Conservation (phyloP, 30 jellyfish, hydroid and myxozoan species). For the Pseudorhiza aurosa region DNA sequence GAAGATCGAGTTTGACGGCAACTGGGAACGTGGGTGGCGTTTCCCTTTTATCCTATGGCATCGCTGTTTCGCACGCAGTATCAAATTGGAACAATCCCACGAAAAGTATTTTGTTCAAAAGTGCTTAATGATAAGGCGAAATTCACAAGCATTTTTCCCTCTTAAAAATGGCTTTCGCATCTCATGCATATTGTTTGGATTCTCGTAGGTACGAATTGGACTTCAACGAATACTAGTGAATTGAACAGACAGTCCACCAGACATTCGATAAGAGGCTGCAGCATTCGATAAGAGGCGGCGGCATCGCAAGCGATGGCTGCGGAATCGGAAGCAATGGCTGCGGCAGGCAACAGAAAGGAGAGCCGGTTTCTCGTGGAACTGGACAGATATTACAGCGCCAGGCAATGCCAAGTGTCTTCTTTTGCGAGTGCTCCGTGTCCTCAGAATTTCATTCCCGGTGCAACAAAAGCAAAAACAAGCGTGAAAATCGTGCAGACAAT, state of each 20-base stretch:
- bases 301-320: too few species aligned
- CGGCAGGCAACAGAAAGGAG: slow-evolving; percentile 15
- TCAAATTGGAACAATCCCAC: too few species aligned
- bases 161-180: too few species aligned
- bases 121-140: too few species aligned
- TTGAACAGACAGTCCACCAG: not conserved
- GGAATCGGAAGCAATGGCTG: not conserved
- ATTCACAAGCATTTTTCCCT: too few species aligned
- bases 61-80: too few species aligned
- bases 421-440: slow-evolving; percentile 70
- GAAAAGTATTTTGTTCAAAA: too few species aligned
- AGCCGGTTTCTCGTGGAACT: slow-evolving; percentile 52
- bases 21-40: too few species aligned
- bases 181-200: too few species aligned
- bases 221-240: not conserved
- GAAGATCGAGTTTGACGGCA: too few species aligned
- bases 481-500: slow-evolving; percentile 6
- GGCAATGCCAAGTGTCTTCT: slow-evolving; percentile 35
- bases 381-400: slow-evolving; percentile 50
- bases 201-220: too few species aligned
- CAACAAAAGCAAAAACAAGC: slow-evolving; percentile 54
- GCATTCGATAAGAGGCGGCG: not conserved
- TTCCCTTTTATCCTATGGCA: too few species aligned
- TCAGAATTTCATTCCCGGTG: slow-evolving; percentile 89
- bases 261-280: not conserved